Evolutionary conservation across 2,888 invertebrate species (phyloP), one percentile per base, ranked within the genome.

Genomic region (Mesochorus sp.): DNA sequence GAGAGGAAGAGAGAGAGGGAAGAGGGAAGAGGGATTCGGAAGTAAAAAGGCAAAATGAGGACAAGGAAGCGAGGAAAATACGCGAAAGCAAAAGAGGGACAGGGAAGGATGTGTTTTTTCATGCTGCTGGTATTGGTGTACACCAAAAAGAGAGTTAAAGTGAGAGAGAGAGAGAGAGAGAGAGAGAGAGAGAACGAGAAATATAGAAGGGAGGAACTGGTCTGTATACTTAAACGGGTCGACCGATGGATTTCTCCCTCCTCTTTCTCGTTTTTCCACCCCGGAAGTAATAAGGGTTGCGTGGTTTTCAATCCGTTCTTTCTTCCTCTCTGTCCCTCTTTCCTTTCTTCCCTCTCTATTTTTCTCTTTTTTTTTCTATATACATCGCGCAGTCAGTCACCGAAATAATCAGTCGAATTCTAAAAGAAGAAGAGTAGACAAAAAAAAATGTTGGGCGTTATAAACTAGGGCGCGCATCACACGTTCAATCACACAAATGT

Each of bases 271-370:
- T 57, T 47, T 47, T 19, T 55, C 37, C 31, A 47, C 39, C 55
- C 73, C 73, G 77, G 77, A 77, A 77, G 77, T 77, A 77, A 77
- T 77, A 77, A 73, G 79, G 73, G 79, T 49, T 70, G 70, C 66
- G 70, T 71, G 80, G 71, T 77, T 80, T 80, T 77, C 77, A 71
- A 72, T 71, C 62, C 71, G 21, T 61, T 79, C 44, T 73, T 73
- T 68, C 51, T 39, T 28, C n/a, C 28, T 70, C 74, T 75, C 71
- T 14, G 8, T 10, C 12, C 28, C 44, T 57, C 53, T 67, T 34
- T 47, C 8, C 28, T 24, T 17, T 4, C 12, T 28, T 37, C 57
- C 34, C 53, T 42, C 49, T 67, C 59, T 34, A 12, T 53, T 39
- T 39, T 26, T 51, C 17, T 31, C 28, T 37, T 17, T 26, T 42